Evolutionary conservation across 2,888 invertebrate genomes (phyloP), one percentile per base, ranked within the genome.

Genomic region (Coecobrya sp.): DNA sequence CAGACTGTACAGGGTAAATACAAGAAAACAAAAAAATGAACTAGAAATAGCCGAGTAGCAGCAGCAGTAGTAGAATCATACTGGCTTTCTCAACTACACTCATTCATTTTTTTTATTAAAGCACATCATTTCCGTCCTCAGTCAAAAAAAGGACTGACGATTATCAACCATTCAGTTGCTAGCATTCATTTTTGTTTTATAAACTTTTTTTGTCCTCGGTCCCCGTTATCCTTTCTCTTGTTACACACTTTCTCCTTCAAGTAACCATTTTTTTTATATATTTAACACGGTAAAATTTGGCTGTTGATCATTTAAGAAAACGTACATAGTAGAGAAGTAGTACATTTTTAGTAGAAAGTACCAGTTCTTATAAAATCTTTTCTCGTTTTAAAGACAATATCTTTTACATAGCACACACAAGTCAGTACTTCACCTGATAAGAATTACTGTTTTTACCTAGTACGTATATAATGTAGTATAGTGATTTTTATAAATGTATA

Each of bases 1-100:
- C 68, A 73, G 68, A 59, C 91, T 91, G 91, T 91, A 91, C 91
- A 91, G 91, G 91, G 91, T 91, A 91, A 91, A 82, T 91, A 91
- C 91, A 91, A 86, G 65, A 52, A 73, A 42, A n/a, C n/a, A n/a
- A 70, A 81, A 76, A 85, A 85, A 85, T 45, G 73, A 73, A 70
- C 25, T 42, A 52, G 8, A n/a, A n/a, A 22, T 25, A 59, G 62
- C 36, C 13, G 22, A 52, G 45, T 19, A 79, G 87, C 49, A 79
- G 45, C 76, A 76, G 79, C 25, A 55, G 19, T 52, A 49, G 10
- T 49, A 49, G 30, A 22, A 86, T 42, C 73, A 10, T 36, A 19
- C 87, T 45, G 79, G 25, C 42, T 73, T 42, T 62, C 42, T 49
- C n/a, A 81, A 81, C 81, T 27, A 86, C 68, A 25, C 13, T 16